Evolutionary conservation across 2,113 vertebrate species (phyloP).

Genomic region (Charina bottae): DNA sequence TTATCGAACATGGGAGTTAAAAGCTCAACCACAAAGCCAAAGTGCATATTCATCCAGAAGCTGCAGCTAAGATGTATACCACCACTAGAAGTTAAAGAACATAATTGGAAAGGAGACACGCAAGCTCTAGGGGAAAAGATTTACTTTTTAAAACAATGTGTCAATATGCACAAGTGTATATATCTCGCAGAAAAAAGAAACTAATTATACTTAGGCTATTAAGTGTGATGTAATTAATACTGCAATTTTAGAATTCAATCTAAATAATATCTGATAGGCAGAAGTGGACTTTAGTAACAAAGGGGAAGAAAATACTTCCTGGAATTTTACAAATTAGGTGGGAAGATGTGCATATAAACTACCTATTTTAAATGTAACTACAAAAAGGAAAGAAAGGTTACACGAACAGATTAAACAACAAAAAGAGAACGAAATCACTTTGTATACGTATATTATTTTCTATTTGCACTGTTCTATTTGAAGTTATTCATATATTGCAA

Average conservation of each 20-base stretch:
- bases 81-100: not conserved
- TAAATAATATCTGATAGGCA: slow-evolving; percentile 14
- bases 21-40: slow-evolving; percentile 38
- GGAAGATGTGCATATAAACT: not conserved
- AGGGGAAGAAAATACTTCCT: not conserved
- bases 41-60: slow-evolving; percentile 9
- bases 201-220: not conserved
- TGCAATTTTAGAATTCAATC: slow-evolving; percentile 18
- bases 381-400: not conserved
- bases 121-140: fast-evolving
- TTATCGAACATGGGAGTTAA: not conserved
- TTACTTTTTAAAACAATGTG: slow-evolving; percentile 25
- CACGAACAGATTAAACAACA: not conserved
- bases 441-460: not conserved
- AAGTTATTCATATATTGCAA: slow-evolving; percentile 11
- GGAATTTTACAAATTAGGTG: slow-evolving; percentile 3
- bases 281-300: not conserved
- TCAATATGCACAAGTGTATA: not conserved
- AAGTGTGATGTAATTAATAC: not conserved
- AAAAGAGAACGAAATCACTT: not conserved
- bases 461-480: not conserved
- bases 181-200: not conserved
- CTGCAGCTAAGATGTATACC: not conserved
- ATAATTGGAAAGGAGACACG: not conserved
- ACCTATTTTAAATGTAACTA: not conserved